Percentiles rank a stretch among this genome's conserved stretches.
Evolutionary conservation across 2,797 vertebrate genomes (phyloP).

Genomic region (Pseudochirops corinnae): DNA sequence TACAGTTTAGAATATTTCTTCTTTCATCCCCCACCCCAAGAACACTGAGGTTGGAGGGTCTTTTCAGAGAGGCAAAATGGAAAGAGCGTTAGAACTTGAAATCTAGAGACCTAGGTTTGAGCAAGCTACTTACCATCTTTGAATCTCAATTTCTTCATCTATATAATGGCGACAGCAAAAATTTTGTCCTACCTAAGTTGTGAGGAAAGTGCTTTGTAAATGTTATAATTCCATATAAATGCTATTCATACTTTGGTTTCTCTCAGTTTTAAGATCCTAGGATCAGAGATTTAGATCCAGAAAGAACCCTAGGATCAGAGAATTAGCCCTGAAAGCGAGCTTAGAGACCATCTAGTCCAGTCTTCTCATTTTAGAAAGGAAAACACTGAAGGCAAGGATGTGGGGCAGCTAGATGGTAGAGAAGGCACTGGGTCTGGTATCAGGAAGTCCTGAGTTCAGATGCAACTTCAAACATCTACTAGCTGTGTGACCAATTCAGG

Average conservation of each 20-base stretch:
- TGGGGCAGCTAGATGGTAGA: too few relatives aligned
- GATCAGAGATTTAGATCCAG: neutral
- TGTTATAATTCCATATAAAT: neutral
- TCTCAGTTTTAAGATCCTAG: neutral
- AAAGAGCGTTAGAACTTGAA: neutral
- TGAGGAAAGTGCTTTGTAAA: neutral
- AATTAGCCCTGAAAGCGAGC: neutral
- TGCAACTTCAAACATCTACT: too few relatives aligned
- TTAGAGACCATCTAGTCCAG: neutral
- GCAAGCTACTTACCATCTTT: neutral
- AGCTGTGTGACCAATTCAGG: too few relatives aligned
- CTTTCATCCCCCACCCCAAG: neutral
- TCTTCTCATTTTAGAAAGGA: too few relatives aligned
- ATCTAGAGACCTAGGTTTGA: neutral
- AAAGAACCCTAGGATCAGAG: neutral
- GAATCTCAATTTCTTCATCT: neutral
- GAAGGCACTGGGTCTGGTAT: too few relatives aligned
- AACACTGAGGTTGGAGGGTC: neutral
- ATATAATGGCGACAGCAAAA: neutral
- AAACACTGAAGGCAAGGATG: too few relatives aligned
- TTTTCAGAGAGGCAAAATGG: neutral
- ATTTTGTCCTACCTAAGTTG: neutral
- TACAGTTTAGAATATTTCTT: neutral
- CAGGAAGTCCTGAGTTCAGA: too few relatives aligned
- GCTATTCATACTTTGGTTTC: neutral